phyloP scores from a whole-genome alignment of 2,113 vertebrate genomes.

The Gasterosteus aculeatus region DNA sequence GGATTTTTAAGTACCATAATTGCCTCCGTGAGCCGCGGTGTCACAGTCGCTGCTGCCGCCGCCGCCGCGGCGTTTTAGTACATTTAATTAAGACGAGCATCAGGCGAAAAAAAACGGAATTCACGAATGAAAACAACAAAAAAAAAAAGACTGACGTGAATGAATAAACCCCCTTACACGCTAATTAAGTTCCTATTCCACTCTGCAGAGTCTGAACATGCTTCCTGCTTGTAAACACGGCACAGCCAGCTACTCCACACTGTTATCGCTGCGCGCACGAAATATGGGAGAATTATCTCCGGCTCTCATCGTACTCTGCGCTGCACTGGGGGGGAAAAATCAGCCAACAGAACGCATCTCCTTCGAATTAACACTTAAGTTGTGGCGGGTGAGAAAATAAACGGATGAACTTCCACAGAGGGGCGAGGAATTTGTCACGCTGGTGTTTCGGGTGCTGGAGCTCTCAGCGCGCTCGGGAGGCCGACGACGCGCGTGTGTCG shows the following conservation, averaged over 20 bases:
- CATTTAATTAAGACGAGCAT: not conserved
- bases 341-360: constrained; percentile 4
- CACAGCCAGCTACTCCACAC: not conserved
- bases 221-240: not conserved
- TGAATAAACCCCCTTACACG: not conserved
- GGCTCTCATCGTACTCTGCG: constrained; percentile 29
- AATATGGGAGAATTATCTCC: constrained; percentile 6
- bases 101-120: not conserved
- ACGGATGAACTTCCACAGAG: too few relatives aligned
- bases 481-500: too few relatives aligned
- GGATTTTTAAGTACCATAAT: not conserved
- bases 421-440: too few relatives aligned
- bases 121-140: not conserved
- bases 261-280: not conserved
- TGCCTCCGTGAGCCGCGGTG: not conserved
- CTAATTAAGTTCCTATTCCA: constrained; percentile 3
- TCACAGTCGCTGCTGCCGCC: not conserved
- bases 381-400: too few relatives aligned
- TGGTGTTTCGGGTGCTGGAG: too few relatives aligned
- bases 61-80: too few relatives aligned
- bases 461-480: too few relatives aligned
- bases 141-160: not conserved
- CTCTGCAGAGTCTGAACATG: not conserved
- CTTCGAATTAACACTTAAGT: too few relatives aligned
- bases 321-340: not conserved